phyloP scores from a whole-genome alignment of 2,113 vertebrate species.

The Balaeniceps rex region DNA sequence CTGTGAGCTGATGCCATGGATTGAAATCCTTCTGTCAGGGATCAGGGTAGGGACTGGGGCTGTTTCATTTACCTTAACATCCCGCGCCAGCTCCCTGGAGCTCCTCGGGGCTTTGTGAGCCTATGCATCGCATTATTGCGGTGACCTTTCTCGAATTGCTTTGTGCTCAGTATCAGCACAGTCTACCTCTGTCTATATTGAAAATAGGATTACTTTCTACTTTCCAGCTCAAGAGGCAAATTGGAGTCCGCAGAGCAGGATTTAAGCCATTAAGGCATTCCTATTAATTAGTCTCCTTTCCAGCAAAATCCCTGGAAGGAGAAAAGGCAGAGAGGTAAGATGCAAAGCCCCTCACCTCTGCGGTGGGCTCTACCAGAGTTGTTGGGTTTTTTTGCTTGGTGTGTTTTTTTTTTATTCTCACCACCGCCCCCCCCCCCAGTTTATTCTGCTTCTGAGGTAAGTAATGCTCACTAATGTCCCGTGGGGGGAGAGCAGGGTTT shows the following conservation, averaged over 20 bases:
- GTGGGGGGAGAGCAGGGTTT: neutral
- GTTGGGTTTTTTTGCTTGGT: neutral
- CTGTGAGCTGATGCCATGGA: neutral
- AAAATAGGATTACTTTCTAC: neutral
- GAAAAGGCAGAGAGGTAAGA: neutral
- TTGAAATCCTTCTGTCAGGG: neutral
- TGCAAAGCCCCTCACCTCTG: neutral
- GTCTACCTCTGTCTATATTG: neutral
- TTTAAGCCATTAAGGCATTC: neutral
- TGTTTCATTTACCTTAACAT: neutral
- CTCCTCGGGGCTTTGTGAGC: neutral
- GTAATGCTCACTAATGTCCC: neutral
- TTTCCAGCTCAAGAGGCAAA: neutral
- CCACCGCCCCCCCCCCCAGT: neutral
- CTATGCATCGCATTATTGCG: neutral
- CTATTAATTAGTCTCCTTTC: neutral
- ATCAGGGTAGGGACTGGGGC: neutral
- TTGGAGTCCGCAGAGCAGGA: neutral
- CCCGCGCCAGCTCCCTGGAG: neutral
- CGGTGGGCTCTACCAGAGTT: neutral
- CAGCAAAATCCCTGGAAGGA: neutral
- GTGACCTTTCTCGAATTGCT: neutral
- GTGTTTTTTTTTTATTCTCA: too few relatives aligned
- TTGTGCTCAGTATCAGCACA: neutral
- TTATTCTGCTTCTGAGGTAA: neutral